phyloP scores from a whole-genome alignment of 2,888 invertebrate species.

The Brenthis ino region DNA sequence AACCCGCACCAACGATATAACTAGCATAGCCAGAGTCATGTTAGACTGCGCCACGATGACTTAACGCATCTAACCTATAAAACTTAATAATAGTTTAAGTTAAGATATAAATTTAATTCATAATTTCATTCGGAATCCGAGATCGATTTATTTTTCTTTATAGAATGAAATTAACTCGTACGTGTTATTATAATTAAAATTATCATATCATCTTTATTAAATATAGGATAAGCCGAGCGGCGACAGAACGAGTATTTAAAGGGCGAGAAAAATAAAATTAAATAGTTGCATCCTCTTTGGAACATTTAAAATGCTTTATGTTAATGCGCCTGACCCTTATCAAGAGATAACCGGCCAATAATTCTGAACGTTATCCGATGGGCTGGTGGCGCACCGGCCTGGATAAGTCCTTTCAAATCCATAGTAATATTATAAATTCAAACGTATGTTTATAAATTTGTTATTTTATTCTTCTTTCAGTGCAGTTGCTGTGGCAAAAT shows the following conservation, averaged over 20 bases:
- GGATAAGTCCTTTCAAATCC: neutral
- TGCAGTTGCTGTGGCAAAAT: too few relatives aligned
- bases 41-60: too few relatives aligned
- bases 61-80: neutral
- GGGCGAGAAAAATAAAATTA: slow-evolving; percentile 39
- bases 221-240: slow-evolving; percentile 32
- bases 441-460: too few relatives aligned
- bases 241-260: slow-evolving; percentile 36
- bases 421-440: too few relatives aligned
- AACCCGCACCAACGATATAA: too few relatives aligned
- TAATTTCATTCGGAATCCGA: neutral
- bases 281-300: slow-evolving; percentile 37
- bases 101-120: neutral
- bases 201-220: slow-evolving; percentile 36
- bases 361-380: slow-evolving; percentile 36
- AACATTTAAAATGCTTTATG: slow-evolving; percentile 47
- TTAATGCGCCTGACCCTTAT: slow-evolving; percentile 46
- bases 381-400: slow-evolving; percentile 14
- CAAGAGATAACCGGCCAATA: slow-evolving; percentile 41
- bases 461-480: too few relatives aligned
- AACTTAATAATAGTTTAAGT: neutral
- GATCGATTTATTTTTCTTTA: slow-evolving; percentile 5
- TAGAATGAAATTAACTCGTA: slow-evolving; percentile 21
- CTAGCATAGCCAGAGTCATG: too few relatives aligned
- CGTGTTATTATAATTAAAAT: slow-evolving; percentile 31